These are phyloP conservation scores for Mesocricetus auratus DNA, from an alignment of 2,113 vertebrate species.

Conservation along the genomic window DNA sequence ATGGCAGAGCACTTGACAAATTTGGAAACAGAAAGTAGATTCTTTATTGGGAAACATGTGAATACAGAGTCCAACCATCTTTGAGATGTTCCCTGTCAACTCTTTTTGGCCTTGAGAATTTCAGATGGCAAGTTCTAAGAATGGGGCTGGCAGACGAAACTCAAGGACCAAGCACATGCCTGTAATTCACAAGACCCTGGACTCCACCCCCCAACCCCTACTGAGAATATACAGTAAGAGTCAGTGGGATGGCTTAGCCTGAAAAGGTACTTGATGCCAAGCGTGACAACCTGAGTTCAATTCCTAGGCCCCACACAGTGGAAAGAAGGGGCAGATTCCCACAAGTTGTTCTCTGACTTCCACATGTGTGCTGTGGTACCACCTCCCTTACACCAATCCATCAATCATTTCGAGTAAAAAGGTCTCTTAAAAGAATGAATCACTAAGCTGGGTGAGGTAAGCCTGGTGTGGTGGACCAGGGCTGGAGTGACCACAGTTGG, in stretches of 20 bases:
- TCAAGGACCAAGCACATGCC: neutral
- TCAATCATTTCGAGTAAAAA: neutral
- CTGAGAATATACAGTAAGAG: neutral
- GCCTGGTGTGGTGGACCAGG: neutral
- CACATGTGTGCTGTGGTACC: neutral
- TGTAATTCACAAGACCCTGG: neutral
- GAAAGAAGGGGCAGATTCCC: neutral
- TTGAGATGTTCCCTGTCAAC: conserved; percentile 14
- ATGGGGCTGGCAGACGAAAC: neutral
- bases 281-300: neutral
- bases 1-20: conserved; percentile 9
- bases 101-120: neutral
- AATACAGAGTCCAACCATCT: neutral
- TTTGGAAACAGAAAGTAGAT: conserved; percentile 57
- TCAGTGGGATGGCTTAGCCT: too few species aligned
- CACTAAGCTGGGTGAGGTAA: neutral
- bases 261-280: neutral
- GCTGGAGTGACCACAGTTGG: neutral
- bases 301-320: neutral
- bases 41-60: conserved; percentile 34
- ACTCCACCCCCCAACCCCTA: neutral
- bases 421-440: neutral
- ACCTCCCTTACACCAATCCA: neutral
- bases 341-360: neutral
- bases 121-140: neutral